These are phyloP conservation scores for Aphelocoma coerulescens DNA, from an alignment of 2,113 vertebrate species.

Conservation along the genomic window DNA sequence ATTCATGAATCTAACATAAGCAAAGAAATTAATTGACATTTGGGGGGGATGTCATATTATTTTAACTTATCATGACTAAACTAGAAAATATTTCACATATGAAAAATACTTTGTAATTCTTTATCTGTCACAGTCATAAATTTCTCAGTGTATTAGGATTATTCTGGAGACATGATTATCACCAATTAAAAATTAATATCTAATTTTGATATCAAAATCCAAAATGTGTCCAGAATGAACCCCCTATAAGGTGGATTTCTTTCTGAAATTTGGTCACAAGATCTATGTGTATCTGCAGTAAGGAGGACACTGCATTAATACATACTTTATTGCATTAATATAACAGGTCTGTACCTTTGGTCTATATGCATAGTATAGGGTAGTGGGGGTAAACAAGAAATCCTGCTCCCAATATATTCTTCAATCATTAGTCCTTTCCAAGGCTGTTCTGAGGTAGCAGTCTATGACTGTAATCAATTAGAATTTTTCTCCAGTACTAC, in stretches of 20 bases:
- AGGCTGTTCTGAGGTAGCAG: not conserved
- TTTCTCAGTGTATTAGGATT: not conserved
- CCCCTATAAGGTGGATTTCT: not conserved
- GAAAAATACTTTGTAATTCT: not conserved
- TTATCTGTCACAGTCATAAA: not conserved
- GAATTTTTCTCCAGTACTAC: not conserved
- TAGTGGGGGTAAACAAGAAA: not conserved
- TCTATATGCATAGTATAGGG: accelerated
- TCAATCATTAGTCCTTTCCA: not conserved
- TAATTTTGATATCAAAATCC: not conserved
- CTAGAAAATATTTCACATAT: not conserved
- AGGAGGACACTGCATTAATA: not conserved
- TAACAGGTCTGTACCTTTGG: not conserved
- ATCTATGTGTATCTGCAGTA: not conserved
- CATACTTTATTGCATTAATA: not conserved
- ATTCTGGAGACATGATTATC: not conserved
- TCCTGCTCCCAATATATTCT: not conserved
- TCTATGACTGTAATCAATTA: not conserved
- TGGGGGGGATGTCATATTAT: not conserved
- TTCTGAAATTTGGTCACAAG: not conserved
- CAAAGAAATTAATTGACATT: not conserved
- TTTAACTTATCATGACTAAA: not conserved
- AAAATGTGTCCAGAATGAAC: not conserved
- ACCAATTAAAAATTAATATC: not conserved
- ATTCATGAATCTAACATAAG: not conserved